phyloP scores from a whole-genome alignment of 2,797 vertebrate genomes.

The Diplodus sargus region DNA sequence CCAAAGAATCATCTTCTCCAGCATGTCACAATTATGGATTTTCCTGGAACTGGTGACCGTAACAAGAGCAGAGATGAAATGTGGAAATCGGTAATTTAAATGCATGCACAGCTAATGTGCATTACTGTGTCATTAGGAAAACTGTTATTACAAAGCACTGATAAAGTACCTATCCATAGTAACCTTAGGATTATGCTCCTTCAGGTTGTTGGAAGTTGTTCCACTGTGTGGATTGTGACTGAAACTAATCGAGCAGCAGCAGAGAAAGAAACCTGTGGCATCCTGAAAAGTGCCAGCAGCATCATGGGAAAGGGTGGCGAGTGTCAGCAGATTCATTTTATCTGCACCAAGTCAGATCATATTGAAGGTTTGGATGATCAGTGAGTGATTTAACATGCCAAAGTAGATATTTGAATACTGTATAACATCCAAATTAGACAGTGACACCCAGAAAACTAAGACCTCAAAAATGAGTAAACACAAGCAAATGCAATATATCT shows the following conservation, averaged over 20 bases:
- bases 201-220: constrained; percentile 60
- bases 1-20: constrained; percentile 58
- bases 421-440: too few species aligned
- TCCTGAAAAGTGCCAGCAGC: constrained; percentile 23
- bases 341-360: constrained; percentile 61
- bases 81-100: constrained; percentile 72
- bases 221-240: constrained; percentile 65
- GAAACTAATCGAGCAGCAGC: constrained; percentile 41
- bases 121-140: neutral
- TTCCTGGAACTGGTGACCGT: constrained; percentile 77
- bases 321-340: constrained; percentile 28
- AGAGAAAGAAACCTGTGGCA: constrained; percentile 61
- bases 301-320: too few species aligned
- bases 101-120: neutral
- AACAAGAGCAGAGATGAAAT: constrained; percentile 71
- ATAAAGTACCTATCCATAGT: neutral
- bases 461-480: too few species aligned
- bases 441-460: too few species aligned
- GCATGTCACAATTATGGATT: constrained; percentile 71
- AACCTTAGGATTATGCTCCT: neutral
- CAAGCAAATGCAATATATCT: too few species aligned
- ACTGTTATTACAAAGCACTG: neutral
- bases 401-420: neutral
- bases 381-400: constrained; percentile 20
- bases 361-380: rapidly evolving